These are phyloP conservation scores for Hippoglossus hippoglossus DNA, from an alignment of 2,797 vertebrate species.

Conservation along the genomic window DNA sequence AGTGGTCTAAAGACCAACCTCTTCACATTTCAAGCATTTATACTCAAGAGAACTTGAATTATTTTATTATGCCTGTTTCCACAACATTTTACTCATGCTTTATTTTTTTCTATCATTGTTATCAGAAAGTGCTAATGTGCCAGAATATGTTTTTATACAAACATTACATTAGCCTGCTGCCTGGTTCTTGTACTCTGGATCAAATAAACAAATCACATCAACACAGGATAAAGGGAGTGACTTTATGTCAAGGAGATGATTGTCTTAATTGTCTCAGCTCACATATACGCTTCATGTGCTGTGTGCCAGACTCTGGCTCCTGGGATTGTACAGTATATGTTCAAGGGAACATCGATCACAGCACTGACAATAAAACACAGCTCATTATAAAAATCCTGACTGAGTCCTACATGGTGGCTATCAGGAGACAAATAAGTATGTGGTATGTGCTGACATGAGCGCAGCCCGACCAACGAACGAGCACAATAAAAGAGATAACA, in stretches of 20 bases:
- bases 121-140: no score
- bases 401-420: slow-evolving; percentile 26
- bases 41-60: no score
- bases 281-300: background rate
- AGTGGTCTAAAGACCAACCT: no score
- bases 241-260: no score
- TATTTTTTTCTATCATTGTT: background rate
- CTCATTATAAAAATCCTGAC: slow-evolving; percentile 42
- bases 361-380: slow-evolving; percentile 28
- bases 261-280: background rate
- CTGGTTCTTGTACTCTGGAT: no score
- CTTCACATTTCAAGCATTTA: no score
- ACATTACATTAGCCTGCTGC: no score
- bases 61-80: background rate
- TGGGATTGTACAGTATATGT: background rate
- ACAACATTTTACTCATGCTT: background rate
- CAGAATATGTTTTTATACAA: no score
- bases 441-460: slow-evolving; percentile 74
- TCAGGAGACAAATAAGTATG: slow-evolving; percentile 26
- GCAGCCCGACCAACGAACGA: slow-evolving; percentile 60
- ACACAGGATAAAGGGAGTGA: no score
- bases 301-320: background rate
- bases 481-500: slow-evolving; percentile 76
- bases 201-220: no score
- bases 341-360: slow-evolving; percentile 20